Evolutionary conservation across 2,888 invertebrate species (phyloP), one percentile per base, ranked within the genome.

Genomic region (Sesamia inferens): DNA sequence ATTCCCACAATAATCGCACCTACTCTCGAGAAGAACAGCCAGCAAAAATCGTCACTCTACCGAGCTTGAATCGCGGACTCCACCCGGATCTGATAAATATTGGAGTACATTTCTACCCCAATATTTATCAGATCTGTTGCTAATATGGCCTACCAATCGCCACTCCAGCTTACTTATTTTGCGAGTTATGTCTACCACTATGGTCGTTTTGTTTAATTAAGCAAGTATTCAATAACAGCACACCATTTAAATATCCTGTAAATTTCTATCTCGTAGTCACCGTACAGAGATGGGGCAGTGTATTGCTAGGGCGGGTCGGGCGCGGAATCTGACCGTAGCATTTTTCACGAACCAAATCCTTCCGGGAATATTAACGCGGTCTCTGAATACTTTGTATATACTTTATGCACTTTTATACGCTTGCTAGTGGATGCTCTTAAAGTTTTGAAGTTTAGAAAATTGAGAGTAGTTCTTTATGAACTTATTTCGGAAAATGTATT

Each of bases 311-410:
- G 75, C 77, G 72, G 74, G 71, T 1, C 73, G 77, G 88, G 81
- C 78, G 78, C 77, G 78, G 86, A 83, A 78, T 81, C 84, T 87
- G 85, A 87, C 88, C 87, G 82, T 74, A 81, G 84, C 87, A 88
- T 87, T 88, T 87, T 87, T 88, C 88, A 85, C 74, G 80, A 74
- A 77, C 76, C 76, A 76, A 81, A 81, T 78, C 79, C 88, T 80
- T 71, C 71, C 68, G 82, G 81, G 83, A 80, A 84, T 88, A 88
- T 88, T 88, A 88, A 82, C 86, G 79, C 76, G 82, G 77, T 85
- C 82, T 85, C 78, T 71, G 70, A 77, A 79, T 83, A 81, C 82
- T 80, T 81, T 79, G 78, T 79, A 66, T 79, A 63, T 77, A 69
- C 61, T 76, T 78, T 68, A 82, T 78, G 47, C 74, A 48, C 58